These are phyloP conservation scores for Chrysolina oricalcia DNA, from an alignment of 2,888 invertebrate genomes.

Conservation along the genomic window DNA sequence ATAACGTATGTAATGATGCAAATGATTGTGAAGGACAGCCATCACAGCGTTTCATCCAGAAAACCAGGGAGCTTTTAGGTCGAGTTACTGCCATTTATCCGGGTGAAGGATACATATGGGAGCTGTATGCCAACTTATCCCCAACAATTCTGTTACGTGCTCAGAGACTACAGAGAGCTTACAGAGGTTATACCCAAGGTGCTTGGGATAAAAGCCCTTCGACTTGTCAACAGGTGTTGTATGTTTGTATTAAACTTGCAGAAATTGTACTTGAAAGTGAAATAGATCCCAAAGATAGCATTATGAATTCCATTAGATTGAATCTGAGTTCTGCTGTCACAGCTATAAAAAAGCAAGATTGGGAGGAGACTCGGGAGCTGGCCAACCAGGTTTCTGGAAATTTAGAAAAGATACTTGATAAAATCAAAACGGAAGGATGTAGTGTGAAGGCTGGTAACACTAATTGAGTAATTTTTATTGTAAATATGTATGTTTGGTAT, in stretches of 20 bases:
- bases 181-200: constrained; percentile 81
- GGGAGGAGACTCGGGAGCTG: constrained; percentile 66
- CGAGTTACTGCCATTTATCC: constrained; percentile 81
- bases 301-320: constrained; percentile 65
- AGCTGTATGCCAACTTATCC: constrained; percentile 84
- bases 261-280: constrained; percentile 75
- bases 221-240: constrained; percentile 77
- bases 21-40: constrained; percentile 78
- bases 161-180: constrained; percentile 85
- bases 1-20: constrained; percentile 79
- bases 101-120: constrained; percentile 86
- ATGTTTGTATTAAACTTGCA: constrained; percentile 76
- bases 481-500: constrained; percentile 10
- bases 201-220: constrained; percentile 78
- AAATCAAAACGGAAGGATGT: constrained; percentile 51
- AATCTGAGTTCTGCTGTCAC: constrained; percentile 68
- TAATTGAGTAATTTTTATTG: constrained; percentile 23
- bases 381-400: constrained; percentile 62
- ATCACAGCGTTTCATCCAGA: constrained; percentile 66
- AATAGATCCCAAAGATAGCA: constrained; percentile 62
- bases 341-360: constrained; percentile 70
- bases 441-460: constrained; percentile 21
- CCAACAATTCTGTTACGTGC: constrained; percentile 76
- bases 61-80: constrained; percentile 61
- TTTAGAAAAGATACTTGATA: constrained; percentile 57